Evolutionary conservation across 2,797 vertebrate genomes (phyloP), one percentile per base, ranked within the genome.

Genomic region (Acanthis flammea): DNA sequence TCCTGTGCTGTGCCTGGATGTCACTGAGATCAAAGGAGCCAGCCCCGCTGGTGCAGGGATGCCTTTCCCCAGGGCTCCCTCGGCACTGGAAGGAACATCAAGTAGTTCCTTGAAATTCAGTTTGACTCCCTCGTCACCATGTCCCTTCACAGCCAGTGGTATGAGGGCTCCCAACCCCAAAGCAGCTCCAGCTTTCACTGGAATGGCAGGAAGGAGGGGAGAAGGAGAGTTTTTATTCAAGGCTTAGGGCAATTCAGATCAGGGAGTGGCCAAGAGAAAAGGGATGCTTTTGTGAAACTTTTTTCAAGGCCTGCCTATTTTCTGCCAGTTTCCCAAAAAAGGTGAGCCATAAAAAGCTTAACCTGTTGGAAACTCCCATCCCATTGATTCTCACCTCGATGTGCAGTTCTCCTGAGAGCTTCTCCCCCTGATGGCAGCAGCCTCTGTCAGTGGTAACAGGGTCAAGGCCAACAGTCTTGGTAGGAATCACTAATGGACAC

Each of bases 41-140:
- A 81, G 25, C 30, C 24, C 44, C 27, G 3, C 1, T 51, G 1
- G 24, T 42, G 39, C 27, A 54, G 0, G 37, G 45, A 24, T 3
- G 25, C 5, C 44, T 63, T 86, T 42, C 17, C 67, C 23, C 65
- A 37, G 44, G 35, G 3, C 14, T n/a, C 22, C n/a, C 41, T 55
- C 41, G 19, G 47, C 41, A 12, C 19, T 48, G n/a, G n/a, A 27
- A 71, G 57, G 47, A 71, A 31, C 35, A 57, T 35, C 41, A 31
- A 73, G 51, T 11, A 58, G 62, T 47, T 66, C 35, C 13, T 72
- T 55, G 54, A 60, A 79, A 70, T 71, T 53, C 70, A 27, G 3
- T 41, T 41, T 71, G 16, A 45, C 2, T 2, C 3, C 18, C 9
- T 19, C 4, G 6, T 35, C 2, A 0, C 17, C 14, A 8, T 51